Base-by-base conservation (phyloP, 2,888 invertebrate species). In the Campoplex capitator region DNA sequence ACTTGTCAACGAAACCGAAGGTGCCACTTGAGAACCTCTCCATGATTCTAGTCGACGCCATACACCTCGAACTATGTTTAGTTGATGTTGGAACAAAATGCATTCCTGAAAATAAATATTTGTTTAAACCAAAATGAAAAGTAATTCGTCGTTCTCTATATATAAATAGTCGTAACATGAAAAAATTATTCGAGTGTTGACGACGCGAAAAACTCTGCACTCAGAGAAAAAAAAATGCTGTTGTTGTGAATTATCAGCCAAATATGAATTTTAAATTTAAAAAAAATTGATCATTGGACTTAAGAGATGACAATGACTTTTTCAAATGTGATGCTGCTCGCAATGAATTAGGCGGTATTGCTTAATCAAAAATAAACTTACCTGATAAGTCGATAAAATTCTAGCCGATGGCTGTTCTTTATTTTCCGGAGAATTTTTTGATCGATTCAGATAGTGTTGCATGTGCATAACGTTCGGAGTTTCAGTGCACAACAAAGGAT, bases 51-150 rank as follows among this genome's bases (percentile, higher is more conserved):
- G 95, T 83, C 97, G 96, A 86, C 96, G 95, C 94, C 98, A 96
- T 32, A 98, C 97, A 91, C 96, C 97, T 77, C 96, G 96, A 58
- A 98, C 97, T 0, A 98, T 96, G 94, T 98, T 99, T 81, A 98
- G 94, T 94, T 99, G 98, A 89, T 98, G 97, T 94, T 99, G 99
- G 74, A 98, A 96, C 90, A 97, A 97, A 91, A 98, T 96, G 92
- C 98, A 98, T 95, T 98, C 98, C 96, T 97, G 94, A 91, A 51
- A 48, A 70, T 18, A n/a, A 76, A 51, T 62, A 32, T 62, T 62
- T 62, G 7, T 6, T 32, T 1, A 32, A 16, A 32, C 18, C n/a
- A 6, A 51, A n/a, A 51, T 51, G 18, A 51, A 51, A 7, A n/a
- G 4, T 51, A 51, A 6, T n/a, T 51, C 18, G 18, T 7, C 45